Conservation (phyloP, 2,888 invertebrate genomes). For the Eristalis tenax region DNA sequence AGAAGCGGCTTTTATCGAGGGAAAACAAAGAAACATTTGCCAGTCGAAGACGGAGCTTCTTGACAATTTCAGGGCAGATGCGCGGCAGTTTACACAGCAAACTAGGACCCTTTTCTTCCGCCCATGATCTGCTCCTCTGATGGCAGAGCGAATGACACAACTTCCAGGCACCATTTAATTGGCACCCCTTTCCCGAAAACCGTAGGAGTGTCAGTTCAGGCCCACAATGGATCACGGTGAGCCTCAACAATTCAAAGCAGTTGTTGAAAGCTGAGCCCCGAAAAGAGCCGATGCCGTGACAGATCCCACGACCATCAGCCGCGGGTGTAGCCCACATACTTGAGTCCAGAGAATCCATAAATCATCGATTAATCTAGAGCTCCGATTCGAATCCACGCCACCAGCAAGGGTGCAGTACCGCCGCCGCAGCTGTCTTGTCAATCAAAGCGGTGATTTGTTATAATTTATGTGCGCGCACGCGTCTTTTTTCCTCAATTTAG, state of each 20-base stretch:
- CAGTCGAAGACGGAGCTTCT: no score
- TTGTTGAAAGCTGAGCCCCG: not conserved
- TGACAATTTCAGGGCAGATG: no score
- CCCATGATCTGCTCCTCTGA: no score
- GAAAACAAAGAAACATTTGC: no score
- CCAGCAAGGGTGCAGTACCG: conserved; percentile 43
- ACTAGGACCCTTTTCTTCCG: no score
- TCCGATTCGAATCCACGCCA: conserved; percentile 16
- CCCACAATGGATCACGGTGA: not conserved
- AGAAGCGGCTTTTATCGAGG: no score
- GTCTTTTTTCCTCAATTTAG: conserved; percentile 18
- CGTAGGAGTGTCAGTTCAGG: not conserved
- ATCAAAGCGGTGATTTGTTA: conserved; percentile 62
- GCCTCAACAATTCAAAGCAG: not conserved
- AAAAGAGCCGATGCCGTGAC: not conserved
- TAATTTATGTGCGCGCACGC: conserved; percentile 34
- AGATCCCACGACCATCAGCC: not conserved
- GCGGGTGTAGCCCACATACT: not conserved
- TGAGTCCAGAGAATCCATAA: not conserved
- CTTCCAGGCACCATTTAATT: no score
- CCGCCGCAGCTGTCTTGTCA: conserved; percentile 54
- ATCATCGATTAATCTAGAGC: not conserved
- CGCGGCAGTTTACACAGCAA: not conserved
- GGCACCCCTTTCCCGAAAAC: not conserved
- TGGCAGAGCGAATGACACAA: no score